Conservation (phyloP, 2,888 invertebrate genomes). For the Amiota minor region DNA sequence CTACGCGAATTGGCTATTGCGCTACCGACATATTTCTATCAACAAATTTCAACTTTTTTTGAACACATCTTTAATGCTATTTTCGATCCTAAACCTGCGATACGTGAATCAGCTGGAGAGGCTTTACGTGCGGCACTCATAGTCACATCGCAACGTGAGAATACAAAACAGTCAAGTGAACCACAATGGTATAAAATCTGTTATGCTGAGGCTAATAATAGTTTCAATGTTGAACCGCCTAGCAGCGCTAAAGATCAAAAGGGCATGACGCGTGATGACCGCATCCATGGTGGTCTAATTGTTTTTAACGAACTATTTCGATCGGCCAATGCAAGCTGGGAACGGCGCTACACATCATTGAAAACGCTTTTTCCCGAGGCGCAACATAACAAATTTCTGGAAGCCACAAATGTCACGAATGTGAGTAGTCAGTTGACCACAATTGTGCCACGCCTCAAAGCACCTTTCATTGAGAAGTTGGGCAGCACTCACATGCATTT, state of each 20-base stretch:
- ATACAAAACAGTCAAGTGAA: constrained; percentile 91
- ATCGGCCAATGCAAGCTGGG: constrained; percentile 91
- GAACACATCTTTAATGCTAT: constrained; percentile 94
- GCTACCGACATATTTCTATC: constrained; percentile 97
- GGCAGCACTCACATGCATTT: constrained; percentile 64
- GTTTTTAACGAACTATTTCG: constrained; percentile 94
- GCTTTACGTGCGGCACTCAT: constrained; percentile 95
- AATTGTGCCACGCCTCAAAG: constrained; percentile 73
- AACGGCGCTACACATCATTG: constrained; percentile 83
- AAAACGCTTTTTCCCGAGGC: constrained; percentile 76
- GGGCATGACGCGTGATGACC: constrained; percentile 89
- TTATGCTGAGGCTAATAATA: constrained; percentile 89
- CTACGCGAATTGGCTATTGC: constrained; percentile 94
- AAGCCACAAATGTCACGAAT: constrained; percentile 48
- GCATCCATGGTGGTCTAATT: constrained; percentile 92
- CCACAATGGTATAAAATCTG: constrained; percentile 95
- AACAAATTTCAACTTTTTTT: constrained; percentile 93
- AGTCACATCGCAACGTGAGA: constrained; percentile 95
- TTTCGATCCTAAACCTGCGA: constrained; percentile 90
- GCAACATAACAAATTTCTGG: constrained; percentile 59
- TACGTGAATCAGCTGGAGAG: constrained; percentile 93
- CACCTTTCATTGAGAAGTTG: constrained; percentile 73
- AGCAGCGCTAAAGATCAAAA: constrained; percentile 78
- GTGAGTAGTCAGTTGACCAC: constrained; percentile 61
- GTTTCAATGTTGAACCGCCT: constrained; percentile 79